These are phyloP conservation scores for Zosterops lateralis DNA, from an alignment of 2,113 vertebrate genomes.

Conservation along the genomic window DNA sequence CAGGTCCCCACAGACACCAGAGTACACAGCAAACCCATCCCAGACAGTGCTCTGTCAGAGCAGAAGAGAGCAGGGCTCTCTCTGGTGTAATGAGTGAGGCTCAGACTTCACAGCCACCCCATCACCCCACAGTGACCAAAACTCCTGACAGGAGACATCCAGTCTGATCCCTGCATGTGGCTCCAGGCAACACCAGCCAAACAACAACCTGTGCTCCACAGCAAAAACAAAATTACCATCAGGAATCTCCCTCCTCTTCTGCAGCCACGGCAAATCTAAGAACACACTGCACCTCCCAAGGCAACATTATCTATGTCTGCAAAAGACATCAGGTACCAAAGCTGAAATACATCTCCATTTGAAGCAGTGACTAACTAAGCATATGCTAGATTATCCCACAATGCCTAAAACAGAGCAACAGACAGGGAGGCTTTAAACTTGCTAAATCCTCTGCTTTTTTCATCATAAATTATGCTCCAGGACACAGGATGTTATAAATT, in stretches of 20 bases:
- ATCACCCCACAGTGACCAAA: background rate
- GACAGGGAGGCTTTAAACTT: background rate
- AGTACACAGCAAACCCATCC: background rate
- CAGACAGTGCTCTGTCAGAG: background rate
- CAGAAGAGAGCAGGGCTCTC: background rate
- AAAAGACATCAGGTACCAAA: background rate
- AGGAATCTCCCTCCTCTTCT: background rate
- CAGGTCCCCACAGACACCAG: background rate
- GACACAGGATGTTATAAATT: background rate
- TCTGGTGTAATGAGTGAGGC: rapidly evolving
- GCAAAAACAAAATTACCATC: background rate
- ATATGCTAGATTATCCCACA: background rate
- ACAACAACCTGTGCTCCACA: rapidly evolving
- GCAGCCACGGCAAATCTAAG: background rate
- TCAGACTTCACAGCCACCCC: background rate
- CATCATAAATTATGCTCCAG: slow-evolving; percentile 4
- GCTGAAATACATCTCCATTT: background rate
- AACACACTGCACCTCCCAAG: background rate
- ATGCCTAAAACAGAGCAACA: slow-evolving; percentile 12
- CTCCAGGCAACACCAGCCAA: background rate
- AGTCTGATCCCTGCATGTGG: rapidly evolving
- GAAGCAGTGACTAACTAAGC: background rate
- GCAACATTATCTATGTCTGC: background rate
- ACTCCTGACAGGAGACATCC: background rate
- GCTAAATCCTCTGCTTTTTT: slow-evolving; percentile 8